phyloP scores from a whole-genome alignment of 2,113 vertebrate genomes.

The Myrmecobius fasciatus region DNA sequence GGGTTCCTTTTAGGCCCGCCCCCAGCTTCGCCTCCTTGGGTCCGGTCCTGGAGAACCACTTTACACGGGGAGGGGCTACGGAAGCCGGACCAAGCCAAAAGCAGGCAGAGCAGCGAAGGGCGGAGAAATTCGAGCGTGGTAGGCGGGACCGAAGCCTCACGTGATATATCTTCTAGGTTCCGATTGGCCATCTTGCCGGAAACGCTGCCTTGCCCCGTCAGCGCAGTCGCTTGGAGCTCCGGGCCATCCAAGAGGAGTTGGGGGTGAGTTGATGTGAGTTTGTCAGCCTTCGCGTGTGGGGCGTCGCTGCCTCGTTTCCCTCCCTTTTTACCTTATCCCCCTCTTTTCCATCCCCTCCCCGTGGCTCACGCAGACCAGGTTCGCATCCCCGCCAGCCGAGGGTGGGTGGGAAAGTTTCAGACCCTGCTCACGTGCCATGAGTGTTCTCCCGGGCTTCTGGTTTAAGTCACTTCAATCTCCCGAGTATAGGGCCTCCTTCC shows the following conservation, averaged over 20 bases:
- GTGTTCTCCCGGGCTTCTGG: neutral
- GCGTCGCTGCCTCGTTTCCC: neutral
- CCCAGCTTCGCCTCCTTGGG: neutral
- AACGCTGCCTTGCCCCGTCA: neutral
- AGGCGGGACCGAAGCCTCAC: neutral
- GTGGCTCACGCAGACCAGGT: neutral
- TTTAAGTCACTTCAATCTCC: neutral
- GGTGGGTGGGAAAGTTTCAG: neutral
- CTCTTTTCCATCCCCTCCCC: neutral
- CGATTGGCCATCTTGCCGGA: neutral
- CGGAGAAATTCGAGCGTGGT: neutral
- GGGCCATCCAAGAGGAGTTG: too few relatives aligned
- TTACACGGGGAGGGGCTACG: neutral
- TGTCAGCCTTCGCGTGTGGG: too few relatives aligned
- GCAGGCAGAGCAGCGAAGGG: neutral
- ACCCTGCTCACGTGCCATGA: neutral
- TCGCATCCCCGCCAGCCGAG: neutral
- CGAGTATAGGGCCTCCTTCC: too few relatives aligned
- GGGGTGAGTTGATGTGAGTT: neutral
- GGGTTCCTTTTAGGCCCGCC: too few relatives aligned
- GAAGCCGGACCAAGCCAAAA: neutral
- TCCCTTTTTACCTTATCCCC: neutral
- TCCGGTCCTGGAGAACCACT: accelerated
- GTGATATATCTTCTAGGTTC: neutral
- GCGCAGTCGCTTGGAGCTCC: neutral